Percentiles rank a stretch among this genome's conserved stretches.
These are phyloP conservation scores for Ephialtes manifestator DNA, from an alignment of 2,888 invertebrate species.

Conservation along the genomic window DNA sequence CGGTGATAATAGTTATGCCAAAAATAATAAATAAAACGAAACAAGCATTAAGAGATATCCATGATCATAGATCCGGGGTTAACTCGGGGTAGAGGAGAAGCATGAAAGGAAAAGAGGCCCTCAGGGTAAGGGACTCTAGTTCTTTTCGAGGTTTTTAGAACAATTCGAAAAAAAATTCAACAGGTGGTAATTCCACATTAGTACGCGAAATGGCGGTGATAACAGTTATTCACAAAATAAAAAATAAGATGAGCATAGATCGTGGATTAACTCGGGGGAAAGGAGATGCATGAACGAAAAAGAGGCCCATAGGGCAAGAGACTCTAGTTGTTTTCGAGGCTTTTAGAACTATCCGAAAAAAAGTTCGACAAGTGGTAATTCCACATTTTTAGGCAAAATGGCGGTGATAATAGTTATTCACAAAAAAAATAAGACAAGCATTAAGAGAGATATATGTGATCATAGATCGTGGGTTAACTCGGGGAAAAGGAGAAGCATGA, in stretches of 20 bases:
- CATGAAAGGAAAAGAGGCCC: conserved; percentile 21
- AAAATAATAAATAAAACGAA: not conserved
- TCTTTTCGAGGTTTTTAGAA: no score
- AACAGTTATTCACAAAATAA: not conserved
- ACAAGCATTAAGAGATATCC: not conserved
- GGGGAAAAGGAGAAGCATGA: conserved; percentile 19
- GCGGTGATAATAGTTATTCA: not conserved
- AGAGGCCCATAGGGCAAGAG: not conserved
- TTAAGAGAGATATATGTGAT: conserved; percentile 5
- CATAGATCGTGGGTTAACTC: conserved; percentile 18
- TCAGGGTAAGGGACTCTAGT: conserved; percentile 17
- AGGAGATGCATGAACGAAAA: conserved; percentile 27
- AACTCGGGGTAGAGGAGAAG: conserved; percentile 13
- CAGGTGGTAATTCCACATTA: not conserved
- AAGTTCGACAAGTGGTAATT: not conserved
- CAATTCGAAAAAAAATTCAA: not conserved
- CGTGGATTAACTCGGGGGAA: conserved; percentile 3
- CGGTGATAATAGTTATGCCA: not conserved
- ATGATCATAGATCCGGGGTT: conserved; percentile 23
- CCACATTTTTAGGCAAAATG: not conserved
- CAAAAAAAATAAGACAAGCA: not conserved
- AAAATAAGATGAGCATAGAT: conserved; percentile 27
- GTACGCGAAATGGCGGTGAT: not conserved
- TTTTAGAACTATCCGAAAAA: conserved; percentile 30
- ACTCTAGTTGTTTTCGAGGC: conserved; percentile 42